Evolutionary conservation across 2,113 vertebrate genomes (phyloP), one percentile per base, ranked within the genome.

Genomic region (Xiphorhynchus elegans): DNA sequence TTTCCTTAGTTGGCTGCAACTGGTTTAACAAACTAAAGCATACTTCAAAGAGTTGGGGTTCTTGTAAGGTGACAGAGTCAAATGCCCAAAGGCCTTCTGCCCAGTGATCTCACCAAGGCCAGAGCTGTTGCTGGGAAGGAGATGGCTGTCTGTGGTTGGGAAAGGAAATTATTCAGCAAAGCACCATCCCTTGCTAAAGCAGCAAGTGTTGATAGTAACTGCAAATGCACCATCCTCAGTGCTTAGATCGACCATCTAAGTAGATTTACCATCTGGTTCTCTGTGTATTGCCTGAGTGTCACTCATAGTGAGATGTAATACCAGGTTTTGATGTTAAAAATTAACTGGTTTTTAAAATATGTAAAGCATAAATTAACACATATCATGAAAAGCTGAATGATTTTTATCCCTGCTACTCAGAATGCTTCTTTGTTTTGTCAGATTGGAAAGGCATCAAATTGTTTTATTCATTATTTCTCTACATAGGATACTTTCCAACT

Each of bases 401-500:
- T 84, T 93, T 95, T 86, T 95, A 39, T 93, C 52, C 44, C 64
- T 2, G 1, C 83, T 78, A 47, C 80, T 92, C 55, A 75, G 83
- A 87, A 74, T 31, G 35, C 84, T 87, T 89, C 79, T 95, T 96
- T 95, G 83, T 95, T 97, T 96, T 89, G 76, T 81, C 86, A 91
- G 39, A 49, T 87, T 92, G 86, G 89, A 92, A 93, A 93, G 20
- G 24, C 84, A 89, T 93, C 68, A 84, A 87, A 90, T 95, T 92
- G 60, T 92, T 95, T 96, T 91, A 92, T 96, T 84, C 73, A 78
- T 95, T 78, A 81, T 93, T 95, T 96, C n/a, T 93, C 80, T 68
- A 91, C 31, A 44, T 23, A 81, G 84, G 39, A 84, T 81, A 37
- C 40, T 89, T 90, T 78, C 76, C 86, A 90, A 47, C 42, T 81